Evolutionary conservation across 2,797 vertebrate species (phyloP), one percentile per base, ranked within the genome.

Genomic region (Pangasius larnaudii): DNA sequence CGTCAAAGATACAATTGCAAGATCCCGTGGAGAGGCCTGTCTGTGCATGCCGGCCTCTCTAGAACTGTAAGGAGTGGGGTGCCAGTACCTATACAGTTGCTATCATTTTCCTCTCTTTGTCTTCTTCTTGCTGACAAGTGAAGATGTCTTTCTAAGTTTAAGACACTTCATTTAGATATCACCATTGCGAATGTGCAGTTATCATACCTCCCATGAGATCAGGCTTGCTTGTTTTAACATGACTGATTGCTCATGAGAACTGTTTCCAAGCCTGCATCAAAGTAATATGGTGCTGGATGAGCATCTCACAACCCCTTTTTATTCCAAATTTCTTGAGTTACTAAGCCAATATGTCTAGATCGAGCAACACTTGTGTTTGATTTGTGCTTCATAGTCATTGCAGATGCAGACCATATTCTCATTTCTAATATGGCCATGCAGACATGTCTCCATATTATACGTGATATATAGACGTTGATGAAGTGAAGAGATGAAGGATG

Each of bases 1-100:
- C 97, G 96, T 98, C 96, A 96, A 96, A 96, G 96, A 98, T 95
- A 97, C 96, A 98, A 97, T 98, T 97, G 97, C 94, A 94, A 96
- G 96, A 97, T 95, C 96, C 96, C 95, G 93, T 93, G 96, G 96
- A 95, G 94, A 90, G 96, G 94, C 98, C 96, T 99, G 98, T 97
- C 98, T 95, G 96, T 97, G 98, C 98, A 98, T 96, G 97, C 96
- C 95, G 96, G 91, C 84, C 90, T 93, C 90, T 85, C 92, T 91
- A 87, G 91, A 90, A 88, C 81, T 69, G 56, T 82, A 53, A 91
- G 77, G 71, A 88, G 84, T 27, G 59, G 90, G 88, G 89, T 89
- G 89, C 90, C 81, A 75, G 88, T 77, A 89, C 69, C 78, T 87
- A 63, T 71, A 83, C 61, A 65, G 39, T 85, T 86, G 74, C 39